phyloP scores from a whole-genome alignment of 1,140 invertebrate species.

The Bombus affinis region DNA sequence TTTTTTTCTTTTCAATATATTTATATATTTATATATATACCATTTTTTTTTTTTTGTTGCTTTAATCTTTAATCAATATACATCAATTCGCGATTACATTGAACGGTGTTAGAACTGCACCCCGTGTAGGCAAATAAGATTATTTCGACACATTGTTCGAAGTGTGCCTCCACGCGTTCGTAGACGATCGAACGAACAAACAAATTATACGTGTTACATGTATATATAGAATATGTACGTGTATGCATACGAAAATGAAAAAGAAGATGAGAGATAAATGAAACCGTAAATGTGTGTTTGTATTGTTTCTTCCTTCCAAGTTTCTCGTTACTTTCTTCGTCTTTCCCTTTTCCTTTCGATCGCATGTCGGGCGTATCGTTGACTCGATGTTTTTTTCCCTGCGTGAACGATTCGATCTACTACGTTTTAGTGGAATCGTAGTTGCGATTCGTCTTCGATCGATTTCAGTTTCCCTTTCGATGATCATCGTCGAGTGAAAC shows the following conservation, averaged over 20 bases:
- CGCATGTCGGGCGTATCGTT: constrained; percentile 16
- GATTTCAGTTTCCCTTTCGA: constrained; percentile 20
- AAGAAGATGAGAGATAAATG: constrained; percentile 7
- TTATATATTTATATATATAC: constrained; percentile 43
- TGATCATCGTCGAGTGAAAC: not conserved
- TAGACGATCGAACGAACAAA: constrained; percentile 38
- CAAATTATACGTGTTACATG: constrained; percentile 19
- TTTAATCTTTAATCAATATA: constrained; percentile 76
- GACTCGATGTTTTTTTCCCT: constrained; percentile 17
- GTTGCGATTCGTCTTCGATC: not conserved
- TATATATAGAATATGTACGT: constrained; percentile 12
- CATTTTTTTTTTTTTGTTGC: constrained; percentile 39
- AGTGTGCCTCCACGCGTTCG: constrained; percentile 16
- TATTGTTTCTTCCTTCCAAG: constrained; percentile 9
- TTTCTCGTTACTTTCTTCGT: constrained; percentile 45
- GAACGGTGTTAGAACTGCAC: constrained; percentile 69
- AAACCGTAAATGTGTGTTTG: not conserved
- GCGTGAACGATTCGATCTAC: constrained; percentile 12
- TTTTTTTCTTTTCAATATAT: constrained; percentile 35
- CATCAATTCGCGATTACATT: constrained; percentile 80
- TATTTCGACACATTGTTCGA: constrained; percentile 52
- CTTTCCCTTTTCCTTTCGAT: constrained; percentile 57
- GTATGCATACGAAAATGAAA: constrained; percentile 24
- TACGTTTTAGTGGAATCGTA: not conserved
- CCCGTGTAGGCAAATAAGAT: constrained; percentile 61